Evolutionary conservation across 2,888 invertebrate species (phyloP).

Genomic region (Podabrus alpinus): DNA sequence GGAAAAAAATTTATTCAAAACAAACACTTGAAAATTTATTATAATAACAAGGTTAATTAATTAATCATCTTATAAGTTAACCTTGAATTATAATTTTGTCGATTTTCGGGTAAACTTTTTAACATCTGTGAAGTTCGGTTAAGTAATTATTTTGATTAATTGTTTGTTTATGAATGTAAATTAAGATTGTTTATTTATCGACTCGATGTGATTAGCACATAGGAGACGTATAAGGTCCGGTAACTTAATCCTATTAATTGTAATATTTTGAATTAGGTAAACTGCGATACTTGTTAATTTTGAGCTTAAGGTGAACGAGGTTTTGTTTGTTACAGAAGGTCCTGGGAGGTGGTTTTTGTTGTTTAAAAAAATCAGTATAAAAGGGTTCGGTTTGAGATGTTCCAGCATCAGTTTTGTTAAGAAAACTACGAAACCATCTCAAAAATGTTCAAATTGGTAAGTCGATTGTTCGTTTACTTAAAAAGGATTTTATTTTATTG

Average conservation of each 20-base stretch:
- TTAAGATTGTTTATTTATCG: neutral
- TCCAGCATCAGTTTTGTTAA: constrained; percentile 14
- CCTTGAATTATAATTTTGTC: neutral
- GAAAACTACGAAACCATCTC: constrained; percentile 2
- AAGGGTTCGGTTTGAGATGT: neutral
- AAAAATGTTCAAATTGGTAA: constrained; percentile 47
- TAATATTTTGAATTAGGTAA: neutral
- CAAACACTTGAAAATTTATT: neutral
- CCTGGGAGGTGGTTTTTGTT: neutral
- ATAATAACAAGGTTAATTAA: neutral
- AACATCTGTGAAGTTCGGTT: neutral
- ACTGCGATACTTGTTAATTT: neutral
- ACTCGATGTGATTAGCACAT: neutral
- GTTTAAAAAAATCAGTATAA: neutral
- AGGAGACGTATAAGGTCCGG: neutral
- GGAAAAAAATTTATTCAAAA: neutral
- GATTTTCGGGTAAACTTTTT: neutral
- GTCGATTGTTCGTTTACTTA: constrained; percentile 19
- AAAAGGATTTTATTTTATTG: constrained; percentile 2
- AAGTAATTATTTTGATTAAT: neutral
- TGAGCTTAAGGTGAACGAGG: neutral
- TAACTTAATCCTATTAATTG: neutral
- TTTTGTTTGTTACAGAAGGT: neutral
- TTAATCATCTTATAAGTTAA: neutral
- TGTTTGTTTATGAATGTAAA: neutral